Conservation (phyloP, 2,888 invertebrate genomes). For the Coleophora deauratella region DNA sequence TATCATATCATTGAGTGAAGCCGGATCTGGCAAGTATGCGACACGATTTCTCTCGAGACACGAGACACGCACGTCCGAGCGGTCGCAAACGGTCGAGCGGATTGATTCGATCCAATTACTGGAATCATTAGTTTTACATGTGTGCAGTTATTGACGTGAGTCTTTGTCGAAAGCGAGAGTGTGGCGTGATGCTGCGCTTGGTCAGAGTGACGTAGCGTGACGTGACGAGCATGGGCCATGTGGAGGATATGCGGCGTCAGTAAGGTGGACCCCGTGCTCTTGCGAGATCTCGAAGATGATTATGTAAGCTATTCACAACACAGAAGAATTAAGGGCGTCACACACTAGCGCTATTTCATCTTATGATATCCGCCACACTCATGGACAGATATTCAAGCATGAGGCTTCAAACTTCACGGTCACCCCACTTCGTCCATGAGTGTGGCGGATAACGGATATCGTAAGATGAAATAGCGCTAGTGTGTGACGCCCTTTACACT, state of each 20-base stretch:
- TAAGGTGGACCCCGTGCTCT: constrained; percentile 60
- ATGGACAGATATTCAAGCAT: no score
- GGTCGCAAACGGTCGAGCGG: constrained; percentile 23
- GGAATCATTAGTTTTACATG: constrained; percentile 41
- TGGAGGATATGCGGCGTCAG: constrained; percentile 70
- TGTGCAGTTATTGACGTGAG: constrained; percentile 7
- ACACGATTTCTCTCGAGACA: constrained; percentile 64
- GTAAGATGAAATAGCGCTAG: no score
- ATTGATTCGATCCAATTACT: constrained; percentile 44
- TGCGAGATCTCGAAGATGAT: constrained; percentile 52
- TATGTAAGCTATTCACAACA: constrained; percentile 67
- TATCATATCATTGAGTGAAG: constrained; percentile 21
- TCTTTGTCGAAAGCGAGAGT: constrained; percentile 50
- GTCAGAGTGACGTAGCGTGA: constrained; percentile 45
- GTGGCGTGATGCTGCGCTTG: constrained; percentile 47
- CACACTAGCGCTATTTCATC: no score
- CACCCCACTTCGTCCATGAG: no score
- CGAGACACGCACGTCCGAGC: constrained; percentile 64
- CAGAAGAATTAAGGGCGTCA: no score
- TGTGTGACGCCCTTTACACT: no score
- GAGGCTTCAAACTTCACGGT: no score
- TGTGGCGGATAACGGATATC: no score
- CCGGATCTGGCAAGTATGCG: constrained; percentile 61
- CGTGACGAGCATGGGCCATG: constrained; percentile 65
- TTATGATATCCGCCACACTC: no score